Evolutionary conservation across 2,888 invertebrate genomes (phyloP).

Genomic region (Beris morrisii): DNA sequence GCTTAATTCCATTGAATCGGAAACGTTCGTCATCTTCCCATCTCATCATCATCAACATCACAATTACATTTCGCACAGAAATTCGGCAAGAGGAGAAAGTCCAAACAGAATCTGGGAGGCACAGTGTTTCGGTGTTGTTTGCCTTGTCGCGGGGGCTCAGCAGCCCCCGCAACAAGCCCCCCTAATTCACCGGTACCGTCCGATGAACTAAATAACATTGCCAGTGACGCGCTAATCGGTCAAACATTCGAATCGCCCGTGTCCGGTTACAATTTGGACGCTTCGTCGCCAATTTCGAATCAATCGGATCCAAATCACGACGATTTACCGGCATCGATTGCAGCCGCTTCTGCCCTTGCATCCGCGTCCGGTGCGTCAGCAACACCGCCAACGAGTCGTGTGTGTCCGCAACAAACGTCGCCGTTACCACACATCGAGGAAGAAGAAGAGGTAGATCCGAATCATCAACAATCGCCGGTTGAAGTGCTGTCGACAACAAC

Average conservation of each 20-base stretch:
- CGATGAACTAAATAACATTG: constrained; percentile 47
- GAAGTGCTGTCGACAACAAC: constrained; percentile 28
- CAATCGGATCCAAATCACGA: constrained; percentile 41
- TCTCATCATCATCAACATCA: constrained; percentile 29
- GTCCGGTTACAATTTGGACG: constrained; percentile 34
- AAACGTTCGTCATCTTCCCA: constrained; percentile 20
- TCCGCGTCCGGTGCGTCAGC: constrained; percentile 34
- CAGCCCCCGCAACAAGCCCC: constrained; percentile 63
- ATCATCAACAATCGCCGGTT: constrained; percentile 55
- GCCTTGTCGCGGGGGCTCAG: constrained; percentile 79
- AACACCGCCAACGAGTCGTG: constrained; percentile 48
- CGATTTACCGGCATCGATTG: constrained; percentile 18
- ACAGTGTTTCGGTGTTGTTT: constrained; percentile 81
- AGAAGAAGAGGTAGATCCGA: constrained; percentile 67
- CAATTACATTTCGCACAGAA: constrained; percentile 41
- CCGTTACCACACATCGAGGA: constrained; percentile 81
- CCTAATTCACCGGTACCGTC: constrained; percentile 51
- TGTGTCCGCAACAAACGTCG: constrained; percentile 65
- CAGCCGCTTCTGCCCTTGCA: constrained; percentile 8
- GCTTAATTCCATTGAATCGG: constrained; percentile 21
- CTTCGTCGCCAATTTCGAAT: constrained; percentile 48
- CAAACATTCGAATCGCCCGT: constrained; percentile 39
- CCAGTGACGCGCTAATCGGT: constrained; percentile 40
- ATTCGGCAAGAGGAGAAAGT: constrained; percentile 46
- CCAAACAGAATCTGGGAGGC: constrained; percentile 60